Conservation (phyloP, 2,797 vertebrate species). For the Rhynchotus rufescens region DNA sequence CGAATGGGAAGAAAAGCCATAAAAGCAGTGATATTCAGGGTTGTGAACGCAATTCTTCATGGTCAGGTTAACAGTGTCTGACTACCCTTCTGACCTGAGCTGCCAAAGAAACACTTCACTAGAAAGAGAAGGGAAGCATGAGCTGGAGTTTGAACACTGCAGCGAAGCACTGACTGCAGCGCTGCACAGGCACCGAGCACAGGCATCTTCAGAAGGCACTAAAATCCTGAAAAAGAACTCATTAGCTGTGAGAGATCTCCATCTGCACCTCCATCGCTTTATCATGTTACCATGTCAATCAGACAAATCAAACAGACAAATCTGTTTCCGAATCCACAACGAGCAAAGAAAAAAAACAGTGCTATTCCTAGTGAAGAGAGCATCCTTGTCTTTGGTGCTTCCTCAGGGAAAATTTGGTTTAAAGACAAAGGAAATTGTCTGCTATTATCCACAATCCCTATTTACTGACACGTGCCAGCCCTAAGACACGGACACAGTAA, state of each 20-base stretch:
- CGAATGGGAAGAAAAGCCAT: neutral
- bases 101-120: accelerated
- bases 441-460: accelerated
- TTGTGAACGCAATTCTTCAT: neutral
- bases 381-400: neutral
- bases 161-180: neutral
- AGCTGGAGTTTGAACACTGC: accelerated
- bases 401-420: accelerated
- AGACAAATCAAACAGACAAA: neutral
- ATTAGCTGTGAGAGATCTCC: neutral
- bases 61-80: neutral
- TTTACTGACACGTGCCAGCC: accelerated
- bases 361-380: neutral
- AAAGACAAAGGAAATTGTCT: neutral
- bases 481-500: no score
- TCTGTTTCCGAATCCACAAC: neutral
- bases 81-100: neutral
- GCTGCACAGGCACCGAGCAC: neutral
- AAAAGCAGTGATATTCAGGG: neutral
- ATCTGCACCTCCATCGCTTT: neutral
- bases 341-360: neutral
- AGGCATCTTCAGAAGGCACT: neutral
- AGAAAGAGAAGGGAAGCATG: neutral
- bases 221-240: neutral
- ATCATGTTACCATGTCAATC: neutral